These are phyloP conservation scores for Bovichtus variegatus DNA, from an alignment of 2,797 vertebrate species.

Conservation along the genomic window DNA sequence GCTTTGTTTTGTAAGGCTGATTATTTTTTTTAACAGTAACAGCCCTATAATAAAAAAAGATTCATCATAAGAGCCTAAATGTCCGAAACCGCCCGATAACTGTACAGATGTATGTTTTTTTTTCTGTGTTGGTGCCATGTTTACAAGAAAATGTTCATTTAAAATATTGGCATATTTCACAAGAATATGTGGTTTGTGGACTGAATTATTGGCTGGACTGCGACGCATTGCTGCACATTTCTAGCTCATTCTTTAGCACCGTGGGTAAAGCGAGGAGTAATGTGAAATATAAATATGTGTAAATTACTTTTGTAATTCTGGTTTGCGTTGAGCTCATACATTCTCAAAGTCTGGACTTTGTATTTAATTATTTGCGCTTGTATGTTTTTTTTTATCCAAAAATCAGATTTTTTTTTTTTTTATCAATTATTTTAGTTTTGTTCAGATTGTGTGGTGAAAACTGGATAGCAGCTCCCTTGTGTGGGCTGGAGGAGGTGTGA, in stretches of 20 bases:
- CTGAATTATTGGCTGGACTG: slow-evolving; percentile 22
- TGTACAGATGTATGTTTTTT: slow-evolving; percentile 69
- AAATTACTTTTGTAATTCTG: slow-evolving; percentile 36
- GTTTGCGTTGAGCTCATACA: slow-evolving; percentile 30
- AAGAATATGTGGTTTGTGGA: slow-evolving; percentile 30
- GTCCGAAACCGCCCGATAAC: slow-evolving; percentile 49
- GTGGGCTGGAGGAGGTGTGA: slow-evolving; percentile 22
- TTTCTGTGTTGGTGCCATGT: slow-evolving; percentile 68
- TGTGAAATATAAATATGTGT: slow-evolving; percentile 45
- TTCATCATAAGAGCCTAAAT: slow-evolving; percentile 27
- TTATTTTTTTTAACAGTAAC: slow-evolving; percentile 33
- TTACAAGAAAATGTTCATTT: slow-evolving; percentile 63
- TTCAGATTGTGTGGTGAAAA: slow-evolving; percentile 34
- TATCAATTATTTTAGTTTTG: slow-evolving; percentile 24
- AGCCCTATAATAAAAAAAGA: slow-evolving; percentile 27
- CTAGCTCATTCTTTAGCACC: slow-evolving; percentile 49
- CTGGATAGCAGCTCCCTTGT: slow-evolving; percentile 21
- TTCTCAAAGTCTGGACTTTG: slow-evolving; percentile 42
- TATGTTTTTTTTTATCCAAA: slow-evolving; percentile 26
- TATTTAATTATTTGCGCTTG: slow-evolving; percentile 27
- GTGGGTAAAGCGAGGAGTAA: slow-evolving; percentile 33
- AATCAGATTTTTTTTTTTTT: slow-evolving; percentile 15
- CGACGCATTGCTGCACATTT: slow-evolving; percentile 36
- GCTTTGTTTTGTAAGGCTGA: slow-evolving; percentile 44
- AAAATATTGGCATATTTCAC: slow-evolving; percentile 38